Conservation (phyloP, 1,140 invertebrate genomes). For the Drosophila orena region DNA sequence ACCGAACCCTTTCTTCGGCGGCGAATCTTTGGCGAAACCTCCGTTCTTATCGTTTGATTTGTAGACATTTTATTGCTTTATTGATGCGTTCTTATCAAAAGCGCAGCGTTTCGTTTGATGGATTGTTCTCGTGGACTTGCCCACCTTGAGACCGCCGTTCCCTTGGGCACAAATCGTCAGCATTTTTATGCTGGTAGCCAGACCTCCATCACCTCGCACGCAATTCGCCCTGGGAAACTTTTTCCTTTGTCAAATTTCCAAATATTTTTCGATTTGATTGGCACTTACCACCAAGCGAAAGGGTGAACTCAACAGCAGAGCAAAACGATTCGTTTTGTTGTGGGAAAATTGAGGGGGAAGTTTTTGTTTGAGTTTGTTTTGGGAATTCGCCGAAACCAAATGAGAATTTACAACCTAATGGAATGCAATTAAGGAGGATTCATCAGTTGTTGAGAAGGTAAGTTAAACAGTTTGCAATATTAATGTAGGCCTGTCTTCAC, state of each 20-base stretch:
- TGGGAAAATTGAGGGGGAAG: conserved; percentile 48
- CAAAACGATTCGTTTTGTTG: conserved; percentile 54
- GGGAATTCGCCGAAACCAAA: conserved; percentile 27
- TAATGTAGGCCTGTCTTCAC: too few species aligned
- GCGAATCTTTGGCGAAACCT: conserved; percentile 60
- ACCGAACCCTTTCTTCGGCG: conserved; percentile 63
- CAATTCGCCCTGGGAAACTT: conserved; percentile 79
- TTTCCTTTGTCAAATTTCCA: conserved; percentile 73
- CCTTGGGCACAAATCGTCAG: conserved; percentile 55
- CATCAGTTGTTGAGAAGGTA: background rate
- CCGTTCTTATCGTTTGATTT: conserved; percentile 78
- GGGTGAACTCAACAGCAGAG: conserved; percentile 39
- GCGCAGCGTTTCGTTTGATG: conserved; percentile 77
- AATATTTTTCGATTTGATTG: conserved; percentile 69
- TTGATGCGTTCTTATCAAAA: conserved; percentile 81
- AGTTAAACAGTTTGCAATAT: too few species aligned
- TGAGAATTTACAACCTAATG: conserved; percentile 13
- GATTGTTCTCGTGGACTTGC: conserved; percentile 62
- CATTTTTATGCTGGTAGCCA: conserved; percentile 79
- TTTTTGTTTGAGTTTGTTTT: conserved; percentile 23
- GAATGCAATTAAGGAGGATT: background rate
- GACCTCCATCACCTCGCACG: conserved; percentile 51
- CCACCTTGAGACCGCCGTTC: conserved; percentile 35
- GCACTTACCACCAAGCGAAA: conserved; percentile 59
- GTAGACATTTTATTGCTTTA: conserved; percentile 84